phyloP scores from a whole-genome alignment of 2,797 vertebrate species.

The Neosilurus hyrtlii region DNA sequence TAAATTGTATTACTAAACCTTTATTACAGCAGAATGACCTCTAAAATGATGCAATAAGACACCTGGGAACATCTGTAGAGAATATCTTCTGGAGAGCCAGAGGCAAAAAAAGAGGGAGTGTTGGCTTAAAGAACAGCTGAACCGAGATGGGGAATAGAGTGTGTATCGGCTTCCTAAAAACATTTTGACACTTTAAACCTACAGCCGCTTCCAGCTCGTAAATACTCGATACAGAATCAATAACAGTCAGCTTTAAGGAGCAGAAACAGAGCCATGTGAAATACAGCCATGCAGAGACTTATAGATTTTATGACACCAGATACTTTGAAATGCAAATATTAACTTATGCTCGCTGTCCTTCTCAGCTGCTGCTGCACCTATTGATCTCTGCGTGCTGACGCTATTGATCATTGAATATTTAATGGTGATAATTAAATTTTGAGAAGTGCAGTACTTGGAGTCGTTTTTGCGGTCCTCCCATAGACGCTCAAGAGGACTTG shows the following conservation, averaged over 20 bases:
- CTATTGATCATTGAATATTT: constrained; percentile 85
- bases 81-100: constrained; percentile 7
- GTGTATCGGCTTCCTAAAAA: constrained; percentile 71
- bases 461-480: constrained; percentile 68
- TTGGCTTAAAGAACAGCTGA: constrained; percentile 28
- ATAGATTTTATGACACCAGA: constrained; percentile 79
- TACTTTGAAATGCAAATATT: constrained; percentile 83
- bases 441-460: constrained; percentile 74
- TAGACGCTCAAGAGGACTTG: constrained; percentile 45
- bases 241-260: constrained; percentile 77
- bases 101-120: not conserved
- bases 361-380: constrained; percentile 71
- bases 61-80: not conserved
- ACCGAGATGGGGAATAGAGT: constrained; percentile 57
- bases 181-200: constrained; percentile 79
- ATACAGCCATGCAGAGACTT: constrained; percentile 79
- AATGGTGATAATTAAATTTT: constrained; percentile 81
- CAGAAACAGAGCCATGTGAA: constrained; percentile 79
- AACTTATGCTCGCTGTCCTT: constrained; percentile 82
- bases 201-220: constrained; percentile 75
- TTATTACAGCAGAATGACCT: not conserved
- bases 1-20: not conserved
- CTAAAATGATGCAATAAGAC: not conserved
- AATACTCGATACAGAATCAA: constrained; percentile 78
- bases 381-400: constrained; percentile 78